Evolutionary conservation across 2,113 vertebrate species (phyloP), one percentile per base, ranked within the genome.

Genomic region (Himantopus leucocephalus): DNA sequence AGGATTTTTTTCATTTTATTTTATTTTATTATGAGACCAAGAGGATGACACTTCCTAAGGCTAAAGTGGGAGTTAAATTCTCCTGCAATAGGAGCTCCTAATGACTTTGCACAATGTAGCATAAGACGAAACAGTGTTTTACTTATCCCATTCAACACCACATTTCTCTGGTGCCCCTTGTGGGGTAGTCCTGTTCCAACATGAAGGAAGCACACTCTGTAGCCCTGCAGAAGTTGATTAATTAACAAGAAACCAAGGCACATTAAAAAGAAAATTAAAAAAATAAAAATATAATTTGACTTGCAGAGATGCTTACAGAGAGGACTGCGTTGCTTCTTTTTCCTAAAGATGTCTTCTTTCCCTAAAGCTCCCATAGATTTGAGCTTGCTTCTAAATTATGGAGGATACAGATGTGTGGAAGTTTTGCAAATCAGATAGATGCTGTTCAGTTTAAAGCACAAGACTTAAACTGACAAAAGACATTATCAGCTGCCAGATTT

Each of bases 351-450:
- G 1, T n/a, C 35, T 79, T 47, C 11, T 58, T 74, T 81, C 63
- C 9, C 26, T 32, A 67, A 55, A 60, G 6, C 1, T 73, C 26
- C 35, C 3, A n/a, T 5, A 45, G 55, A 66, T 79, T 15, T 77
- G 9, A 50, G 11, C 6, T 52, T 85, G 8, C 6, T 79, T 79
- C 47, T 23, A 76, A 66, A 62, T 18, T 53, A 5, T 58, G 19
- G 35, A 45, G 17, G 5, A 18, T 23, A 68, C 0, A 0, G 4
- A 50, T 48, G 2, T 26, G 64, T 23, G 45, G 17, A 58, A 39
- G 27, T 47, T 70, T 58, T 64, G 22, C 43, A 73, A 84, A 84
- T 56, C 26, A 43, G 13, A 26, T 7, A 62, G 4, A 16, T 41
- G 8, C 2, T 66, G 10, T 29, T 39, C 35, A 56, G 16, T 67